Evolutionary conservation across 1,140 invertebrate genomes (phyloP).

Genomic region (Melitaea cinxia): DNA sequence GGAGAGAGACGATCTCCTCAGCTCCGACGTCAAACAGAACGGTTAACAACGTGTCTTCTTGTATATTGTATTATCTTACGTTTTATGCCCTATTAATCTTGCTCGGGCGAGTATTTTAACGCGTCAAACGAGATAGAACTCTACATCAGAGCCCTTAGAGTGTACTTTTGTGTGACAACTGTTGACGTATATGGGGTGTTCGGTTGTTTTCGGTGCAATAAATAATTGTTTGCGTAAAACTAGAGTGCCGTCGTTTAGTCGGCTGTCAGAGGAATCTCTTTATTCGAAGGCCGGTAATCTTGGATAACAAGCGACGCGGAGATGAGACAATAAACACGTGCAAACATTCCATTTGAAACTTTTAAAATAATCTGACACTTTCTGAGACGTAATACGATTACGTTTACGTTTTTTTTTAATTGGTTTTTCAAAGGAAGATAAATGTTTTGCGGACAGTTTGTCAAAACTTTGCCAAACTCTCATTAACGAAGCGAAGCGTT

Average conservation of each 20-base stretch:
- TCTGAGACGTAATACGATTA: background rate
- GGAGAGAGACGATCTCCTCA: slow-evolving; percentile 50
- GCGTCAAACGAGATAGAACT: slow-evolving; percentile 42
- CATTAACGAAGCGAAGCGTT: too few species aligned
- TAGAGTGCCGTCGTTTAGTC: slow-evolving; percentile 62
- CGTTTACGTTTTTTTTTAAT: background rate
- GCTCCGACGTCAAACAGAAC: slow-evolving; percentile 63
- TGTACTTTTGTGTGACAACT: slow-evolving; percentile 33
- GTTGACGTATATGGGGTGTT: slow-evolving; percentile 47
- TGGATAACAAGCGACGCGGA: slow-evolving; percentile 52
- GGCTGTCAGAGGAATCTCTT: slow-evolving; percentile 55
- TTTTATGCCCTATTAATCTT: slow-evolving; percentile 80
- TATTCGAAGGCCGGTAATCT: slow-evolving; percentile 61
- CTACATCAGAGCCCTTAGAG: slow-evolving; percentile 43
- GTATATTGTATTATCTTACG: slow-evolving; percentile 81
- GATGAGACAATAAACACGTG: slow-evolving; percentile 53
- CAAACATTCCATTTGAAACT: background rate
- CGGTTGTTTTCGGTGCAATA: slow-evolving; percentile 70
- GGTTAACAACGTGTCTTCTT: slow-evolving; percentile 81
- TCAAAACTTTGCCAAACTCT: too few species aligned
- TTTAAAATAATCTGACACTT: background rate
- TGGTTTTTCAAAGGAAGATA: background rate
- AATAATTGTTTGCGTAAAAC: slow-evolving; percentile 79
- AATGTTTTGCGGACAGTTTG: too few species aligned
- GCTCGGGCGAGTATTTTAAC: slow-evolving; percentile 51